A percentile compares a stretch with the other conserved stretches of the same genome.
Evolutionary conservation across 2,888 invertebrate genomes (phyloP).

Genomic region (Pemphredon lugubris): DNA sequence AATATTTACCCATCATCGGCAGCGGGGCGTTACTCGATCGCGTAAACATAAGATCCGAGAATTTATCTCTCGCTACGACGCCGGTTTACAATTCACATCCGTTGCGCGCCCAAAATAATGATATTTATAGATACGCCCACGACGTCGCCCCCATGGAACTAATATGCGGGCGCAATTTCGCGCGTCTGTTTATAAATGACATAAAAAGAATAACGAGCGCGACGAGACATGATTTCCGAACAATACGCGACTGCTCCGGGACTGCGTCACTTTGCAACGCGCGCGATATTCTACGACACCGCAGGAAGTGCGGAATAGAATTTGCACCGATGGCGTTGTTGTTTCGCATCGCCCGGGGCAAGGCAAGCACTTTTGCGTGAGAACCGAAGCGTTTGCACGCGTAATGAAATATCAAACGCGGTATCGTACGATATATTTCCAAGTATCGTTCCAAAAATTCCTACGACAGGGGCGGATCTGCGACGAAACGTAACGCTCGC

Average conservation of each 20-base stretch:
- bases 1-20: no score
- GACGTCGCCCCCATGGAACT: constrained; percentile 1
- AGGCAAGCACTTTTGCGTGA: constrained; percentile 51
- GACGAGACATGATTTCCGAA: neutral
- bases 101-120: constrained; percentile 24
- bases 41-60: neutral
- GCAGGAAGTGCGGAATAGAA: constrained; percentile 39
- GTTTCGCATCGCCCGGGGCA: constrained; percentile 35
- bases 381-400: constrained; percentile 37
- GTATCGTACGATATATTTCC: constrained; percentile 19
- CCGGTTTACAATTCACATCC: constrained; percentile 30
- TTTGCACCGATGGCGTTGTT: constrained; percentile 39
- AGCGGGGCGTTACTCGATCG: no score
- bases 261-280: neutral
- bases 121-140: constrained; percentile 26
- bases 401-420: constrained; percentile 46
- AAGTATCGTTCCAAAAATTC: constrained; percentile 30
- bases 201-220: no score
- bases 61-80: constrained; percentile 9
- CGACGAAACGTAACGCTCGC: neutral
- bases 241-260: neutral
- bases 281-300: constrained; percentile 16
- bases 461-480: neutral
- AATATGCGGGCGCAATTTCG: neutral
- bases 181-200: no score